Evolutionary conservation across 2,797 vertebrate genomes (phyloP).

Genomic region (Sphenodon punctatus): DNA sequence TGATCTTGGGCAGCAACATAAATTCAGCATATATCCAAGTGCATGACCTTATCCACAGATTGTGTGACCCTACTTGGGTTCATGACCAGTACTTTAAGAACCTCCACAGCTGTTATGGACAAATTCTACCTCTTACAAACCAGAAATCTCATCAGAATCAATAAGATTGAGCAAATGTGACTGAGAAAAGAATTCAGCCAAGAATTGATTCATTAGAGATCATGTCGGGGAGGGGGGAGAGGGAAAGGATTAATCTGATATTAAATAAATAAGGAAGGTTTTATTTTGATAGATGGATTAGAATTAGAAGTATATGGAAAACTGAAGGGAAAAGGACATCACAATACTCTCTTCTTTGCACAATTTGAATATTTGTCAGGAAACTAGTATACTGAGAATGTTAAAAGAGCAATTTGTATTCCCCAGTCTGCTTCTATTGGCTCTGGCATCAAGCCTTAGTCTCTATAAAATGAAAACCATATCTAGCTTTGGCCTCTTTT

Average conservation of each 20-base stretch:
- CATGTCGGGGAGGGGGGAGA: rapidly evolving
- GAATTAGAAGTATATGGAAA: neutral
- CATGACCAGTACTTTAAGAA: no score
- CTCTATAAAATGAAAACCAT: no score
- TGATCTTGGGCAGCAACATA: no score
- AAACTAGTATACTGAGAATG: neutral
- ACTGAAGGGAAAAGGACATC: neutral
- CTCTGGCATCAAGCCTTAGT: no score
- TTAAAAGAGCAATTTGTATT: no score
- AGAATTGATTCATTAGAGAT: rapidly evolving
- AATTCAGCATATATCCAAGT: no score
- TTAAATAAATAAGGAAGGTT: neutral
- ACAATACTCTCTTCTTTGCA: neutral
- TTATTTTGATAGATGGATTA: neutral
- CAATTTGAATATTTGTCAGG: neutral
- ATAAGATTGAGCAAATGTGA: neutral
- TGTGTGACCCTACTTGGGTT: no score
- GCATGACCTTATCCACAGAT: no score
- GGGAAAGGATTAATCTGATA: neutral
- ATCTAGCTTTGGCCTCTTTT: no score
- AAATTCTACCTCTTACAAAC: neutral
- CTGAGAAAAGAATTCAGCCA: rapidly evolving
- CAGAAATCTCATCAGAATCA: rapidly evolving
- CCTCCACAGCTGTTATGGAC: neutral
- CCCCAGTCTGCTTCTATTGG: no score